Conservation (phyloP, 2,113 vertebrate species). For the Archocentrus centrarchus region DNA sequence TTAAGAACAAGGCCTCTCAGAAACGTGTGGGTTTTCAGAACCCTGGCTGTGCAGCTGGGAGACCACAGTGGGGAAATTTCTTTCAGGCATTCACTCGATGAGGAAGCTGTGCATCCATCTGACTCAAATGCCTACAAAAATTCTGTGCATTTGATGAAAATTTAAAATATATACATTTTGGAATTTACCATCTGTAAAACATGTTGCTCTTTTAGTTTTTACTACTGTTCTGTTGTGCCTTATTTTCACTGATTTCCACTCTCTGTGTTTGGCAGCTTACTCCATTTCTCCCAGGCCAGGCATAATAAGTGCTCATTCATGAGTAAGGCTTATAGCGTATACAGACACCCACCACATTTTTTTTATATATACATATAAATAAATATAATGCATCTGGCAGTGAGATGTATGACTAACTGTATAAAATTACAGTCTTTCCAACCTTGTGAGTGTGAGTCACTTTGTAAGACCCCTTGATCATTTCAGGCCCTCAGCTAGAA, state of each 20-base stretch:
- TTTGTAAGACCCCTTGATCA: constrained; percentile 52
- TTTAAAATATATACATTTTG: neutral
- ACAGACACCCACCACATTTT: constrained; percentile 23
- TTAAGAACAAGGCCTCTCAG: constrained; percentile 7
- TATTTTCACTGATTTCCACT: neutral
- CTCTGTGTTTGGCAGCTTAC: constrained; percentile 29
- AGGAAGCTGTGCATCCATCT: neutral
- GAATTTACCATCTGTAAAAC: neutral
- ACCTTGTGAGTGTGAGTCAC: constrained; percentile 40
- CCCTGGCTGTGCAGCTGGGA: neutral
- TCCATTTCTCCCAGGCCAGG: constrained; percentile 44
- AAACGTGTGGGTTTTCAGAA: constrained; percentile 13
- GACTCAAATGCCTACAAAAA: neutral
- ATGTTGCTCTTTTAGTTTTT: neutral
- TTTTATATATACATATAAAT: constrained; percentile 20
- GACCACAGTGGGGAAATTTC: neutral
- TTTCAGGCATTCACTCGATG: neutral
- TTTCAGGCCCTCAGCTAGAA: constrained; percentile 14
- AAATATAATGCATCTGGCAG: constrained; percentile 27
- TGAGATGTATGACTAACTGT: constrained; percentile 46
- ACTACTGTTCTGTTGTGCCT: neutral
- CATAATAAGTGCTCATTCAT: constrained; percentile 51
- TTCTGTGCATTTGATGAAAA: neutral
- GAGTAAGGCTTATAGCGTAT: constrained; percentile 5
- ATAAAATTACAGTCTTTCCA: constrained; percentile 44